phyloP scores from a whole-genome alignment of 1,140 invertebrate genomes.

The Drosophila pseudoobscura region DNA sequence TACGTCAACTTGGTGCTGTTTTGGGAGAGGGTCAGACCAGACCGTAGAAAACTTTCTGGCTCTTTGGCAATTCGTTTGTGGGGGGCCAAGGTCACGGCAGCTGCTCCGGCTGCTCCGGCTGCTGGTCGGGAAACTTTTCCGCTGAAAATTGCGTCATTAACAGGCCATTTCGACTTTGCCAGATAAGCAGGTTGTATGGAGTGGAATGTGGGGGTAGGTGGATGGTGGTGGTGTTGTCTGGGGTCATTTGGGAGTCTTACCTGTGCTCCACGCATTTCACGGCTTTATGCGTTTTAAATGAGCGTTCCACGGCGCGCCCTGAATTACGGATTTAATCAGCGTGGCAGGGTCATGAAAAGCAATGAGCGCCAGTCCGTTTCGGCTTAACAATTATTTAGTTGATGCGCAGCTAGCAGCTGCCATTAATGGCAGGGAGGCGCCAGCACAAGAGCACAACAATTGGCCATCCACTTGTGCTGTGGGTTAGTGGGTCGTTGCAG shows the following conservation, averaged over 20 bases:
- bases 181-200: slow-evolving; percentile 48
- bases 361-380: slow-evolving; percentile 37
- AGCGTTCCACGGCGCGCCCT: slow-evolving; percentile 42
- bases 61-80: slow-evolving; percentile 58
- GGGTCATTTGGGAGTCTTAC: slow-evolving; percentile 61
- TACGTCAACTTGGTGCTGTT: slow-evolving; percentile 28
- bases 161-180: slow-evolving; percentile 65
- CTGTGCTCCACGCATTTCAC: slow-evolving; percentile 58
- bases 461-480: slow-evolving; percentile 13
- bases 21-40: slow-evolving; percentile 14
- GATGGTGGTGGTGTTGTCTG: slow-evolving; percentile 16
- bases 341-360: slow-evolving; percentile 43
- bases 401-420: not conserved
- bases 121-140: slow-evolving; percentile 45
- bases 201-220: not conserved
- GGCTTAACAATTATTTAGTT: slow-evolving; percentile 49
- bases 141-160: slow-evolving; percentile 77
- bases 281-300: slow-evolving; percentile 70
- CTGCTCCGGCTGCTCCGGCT: slow-evolving; percentile 14
- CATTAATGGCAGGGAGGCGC: slow-evolving; percentile 6
- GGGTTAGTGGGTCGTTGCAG: slow-evolving; percentile 21
- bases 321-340: slow-evolving; percentile 71
- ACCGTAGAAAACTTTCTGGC: slow-evolving; percentile 42
- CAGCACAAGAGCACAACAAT: slow-evolving; percentile 25
- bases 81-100: slow-evolving; percentile 45